These are phyloP conservation scores for Eueides isabella DNA, from an alignment of 1,140 invertebrate species.

Conservation along the genomic window DNA sequence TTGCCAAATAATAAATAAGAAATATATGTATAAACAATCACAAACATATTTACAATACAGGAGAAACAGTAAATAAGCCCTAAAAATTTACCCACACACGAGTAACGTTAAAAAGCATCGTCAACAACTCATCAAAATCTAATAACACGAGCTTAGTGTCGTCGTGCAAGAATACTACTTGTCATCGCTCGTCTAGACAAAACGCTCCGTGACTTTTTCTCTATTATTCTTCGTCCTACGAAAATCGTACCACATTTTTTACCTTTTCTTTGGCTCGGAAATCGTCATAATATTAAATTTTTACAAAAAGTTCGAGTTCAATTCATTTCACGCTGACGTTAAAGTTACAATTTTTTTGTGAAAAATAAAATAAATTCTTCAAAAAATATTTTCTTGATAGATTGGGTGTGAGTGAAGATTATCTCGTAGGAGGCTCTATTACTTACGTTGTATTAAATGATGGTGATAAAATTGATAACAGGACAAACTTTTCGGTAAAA, in stretches of 20 bases:
- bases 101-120: constrained; percentile 49
- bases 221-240: constrained; percentile 66
- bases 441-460: constrained; percentile 16
- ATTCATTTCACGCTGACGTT: constrained; percentile 63
- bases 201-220: constrained; percentile 70
- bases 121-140: constrained; percentile 74
- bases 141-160: constrained; percentile 68
- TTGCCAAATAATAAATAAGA: too few species aligned
- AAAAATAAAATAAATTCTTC: constrained; percentile 52
- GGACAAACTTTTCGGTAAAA: neutral
- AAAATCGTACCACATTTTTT: constrained; percentile 61
- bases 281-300: constrained; percentile 72
- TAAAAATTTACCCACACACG: constrained; percentile 9
- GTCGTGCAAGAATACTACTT: constrained; percentile 48
- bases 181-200: constrained; percentile 74
- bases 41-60: neutral
- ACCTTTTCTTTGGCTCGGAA: constrained; percentile 59
- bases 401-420: constrained; percentile 29
- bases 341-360: constrained; percentile 54
- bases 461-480: neutral
- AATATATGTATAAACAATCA: neutral
- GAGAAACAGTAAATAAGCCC: neutral
- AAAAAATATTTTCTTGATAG: constrained; percentile 48
- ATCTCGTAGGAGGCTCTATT: neutral
- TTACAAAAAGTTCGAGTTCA: constrained; percentile 53